Conservation (phyloP, 2,888 invertebrate species). For the Eremobia ochroleuca region DNA sequence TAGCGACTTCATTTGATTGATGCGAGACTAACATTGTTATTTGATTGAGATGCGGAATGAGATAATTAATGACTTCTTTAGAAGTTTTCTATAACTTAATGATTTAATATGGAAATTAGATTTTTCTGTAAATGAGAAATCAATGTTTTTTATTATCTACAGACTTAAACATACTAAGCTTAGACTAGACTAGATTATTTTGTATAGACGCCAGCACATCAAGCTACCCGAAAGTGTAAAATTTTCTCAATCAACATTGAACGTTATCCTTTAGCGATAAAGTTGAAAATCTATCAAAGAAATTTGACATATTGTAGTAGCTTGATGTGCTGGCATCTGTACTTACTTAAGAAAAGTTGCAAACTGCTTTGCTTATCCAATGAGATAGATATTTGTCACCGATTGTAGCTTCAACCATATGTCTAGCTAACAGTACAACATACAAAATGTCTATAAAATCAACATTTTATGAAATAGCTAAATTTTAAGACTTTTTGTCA, state of each 20-base stretch:
- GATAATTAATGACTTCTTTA: conserved; percentile 43
- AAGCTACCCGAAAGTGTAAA: no score
- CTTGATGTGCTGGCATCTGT: no score
- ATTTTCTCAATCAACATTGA: no score
- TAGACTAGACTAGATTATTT: neutral
- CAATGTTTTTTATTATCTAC: neutral
- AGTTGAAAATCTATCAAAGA: no score
- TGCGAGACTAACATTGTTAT: conserved; percentile 48
- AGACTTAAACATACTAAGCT: neutral
- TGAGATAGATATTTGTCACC: neutral
- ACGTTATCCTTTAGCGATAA: no score
- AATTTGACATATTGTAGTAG: no score
- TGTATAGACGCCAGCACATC: no score
- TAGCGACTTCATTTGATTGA: conserved; percentile 40
- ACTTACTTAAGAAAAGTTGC: no score
- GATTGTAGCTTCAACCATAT: neutral
- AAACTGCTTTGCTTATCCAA: neutral
- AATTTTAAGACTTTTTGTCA: no score
- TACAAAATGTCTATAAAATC: no score
- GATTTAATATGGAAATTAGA: conserved; percentile 12
- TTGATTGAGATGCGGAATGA: conserved; percentile 37
- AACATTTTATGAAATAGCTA: no score
- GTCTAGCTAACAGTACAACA: neutral
- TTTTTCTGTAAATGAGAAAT: conserved; percentile 17
- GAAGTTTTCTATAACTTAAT: conserved; percentile 30